phyloP scores from a whole-genome alignment of 2,888 invertebrate genomes.

The Andrena marginata region DNA sequence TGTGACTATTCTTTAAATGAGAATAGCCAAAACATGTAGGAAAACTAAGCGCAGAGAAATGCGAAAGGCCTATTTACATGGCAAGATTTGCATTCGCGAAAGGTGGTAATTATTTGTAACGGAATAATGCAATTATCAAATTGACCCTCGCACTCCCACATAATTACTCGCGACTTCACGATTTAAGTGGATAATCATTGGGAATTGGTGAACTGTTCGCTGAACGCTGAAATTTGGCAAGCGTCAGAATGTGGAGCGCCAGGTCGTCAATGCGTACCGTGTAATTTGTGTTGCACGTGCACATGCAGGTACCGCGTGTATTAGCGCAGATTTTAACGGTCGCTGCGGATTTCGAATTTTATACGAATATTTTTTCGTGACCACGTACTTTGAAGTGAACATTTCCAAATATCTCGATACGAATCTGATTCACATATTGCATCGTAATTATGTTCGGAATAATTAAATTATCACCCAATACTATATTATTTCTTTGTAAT shows the following conservation, averaged over 20 bases:
- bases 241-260: conserved; percentile 75
- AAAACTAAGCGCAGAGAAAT: conserved; percentile 10
- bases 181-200: conserved; percentile 83
- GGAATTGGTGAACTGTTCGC: conserved; percentile 72
- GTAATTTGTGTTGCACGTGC: conserved; percentile 72
- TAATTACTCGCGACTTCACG: conserved; percentile 72
- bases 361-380: conserved; percentile 3
- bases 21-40: neutral
- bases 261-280: conserved; percentile 71
- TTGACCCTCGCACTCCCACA: conserved; percentile 80
- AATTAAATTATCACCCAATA: too few relatives aligned
- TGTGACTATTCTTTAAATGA: too few relatives aligned
- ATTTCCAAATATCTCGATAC: conserved; percentile 2
- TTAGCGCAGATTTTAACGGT: conserved; percentile 54
- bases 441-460: too few relatives aligned
- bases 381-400: neutral
- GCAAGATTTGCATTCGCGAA: conserved; percentile 76
- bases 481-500: too few relatives aligned
- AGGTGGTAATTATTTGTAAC: conserved; percentile 81
- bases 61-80: conserved; percentile 27
- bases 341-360: conserved; percentile 15
- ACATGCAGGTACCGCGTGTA: conserved; percentile 41
- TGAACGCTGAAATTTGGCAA: conserved; percentile 73
- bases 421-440: conserved; percentile 7
- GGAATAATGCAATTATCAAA: conserved; percentile 83